Percentiles rank a stretch among this genome's conserved stretches.
These are phyloP conservation scores for Protosalanx chinensis DNA, from an alignment of 2,797 vertebrate species.

Conservation along the genomic window DNA sequence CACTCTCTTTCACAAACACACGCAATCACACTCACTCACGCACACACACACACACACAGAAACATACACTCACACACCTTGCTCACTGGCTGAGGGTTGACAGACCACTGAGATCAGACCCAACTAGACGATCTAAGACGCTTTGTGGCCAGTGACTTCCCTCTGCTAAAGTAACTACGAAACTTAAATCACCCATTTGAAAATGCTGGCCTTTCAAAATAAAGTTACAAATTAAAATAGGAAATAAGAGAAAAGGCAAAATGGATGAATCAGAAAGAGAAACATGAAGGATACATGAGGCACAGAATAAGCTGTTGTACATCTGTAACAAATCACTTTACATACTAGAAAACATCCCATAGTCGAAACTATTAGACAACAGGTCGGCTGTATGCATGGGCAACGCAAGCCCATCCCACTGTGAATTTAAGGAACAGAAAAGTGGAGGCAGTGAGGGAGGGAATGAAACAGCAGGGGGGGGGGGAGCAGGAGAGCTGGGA, in stretches of 20 bases:
- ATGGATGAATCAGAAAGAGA: slow-evolving; percentile 13
- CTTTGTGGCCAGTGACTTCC: neutral
- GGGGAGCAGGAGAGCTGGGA: neutral
- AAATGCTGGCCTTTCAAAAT: slow-evolving; percentile 30
- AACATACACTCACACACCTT: neutral
- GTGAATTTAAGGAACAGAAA: slow-evolving; percentile 43
- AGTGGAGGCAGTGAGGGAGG: slow-evolving; percentile 22
- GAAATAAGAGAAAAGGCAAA: slow-evolving; percentile 14
- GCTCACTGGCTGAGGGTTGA: neutral
- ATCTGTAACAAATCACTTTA: slow-evolving; percentile 36
- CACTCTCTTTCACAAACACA: no score
- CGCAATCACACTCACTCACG: no score
- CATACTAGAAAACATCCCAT: slow-evolving; percentile 23
- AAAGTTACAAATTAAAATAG: slow-evolving; percentile 14
- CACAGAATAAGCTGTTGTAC: slow-evolving; percentile 38
- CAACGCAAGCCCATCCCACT: slow-evolving; percentile 34
- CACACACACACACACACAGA: neutral
- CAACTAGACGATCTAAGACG: neutral
- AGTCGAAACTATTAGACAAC: slow-evolving; percentile 39
- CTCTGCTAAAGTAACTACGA: neutral
- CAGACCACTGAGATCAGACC: neutral
- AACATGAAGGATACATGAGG: slow-evolving; percentile 9
- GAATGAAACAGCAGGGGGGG: neutral
- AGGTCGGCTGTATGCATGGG: slow-evolving; percentile 39
- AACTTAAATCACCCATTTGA: slow-evolving; percentile 11